phyloP scores from a whole-genome alignment of 23 tunicate species.

The Ascidia mentula region DNA sequence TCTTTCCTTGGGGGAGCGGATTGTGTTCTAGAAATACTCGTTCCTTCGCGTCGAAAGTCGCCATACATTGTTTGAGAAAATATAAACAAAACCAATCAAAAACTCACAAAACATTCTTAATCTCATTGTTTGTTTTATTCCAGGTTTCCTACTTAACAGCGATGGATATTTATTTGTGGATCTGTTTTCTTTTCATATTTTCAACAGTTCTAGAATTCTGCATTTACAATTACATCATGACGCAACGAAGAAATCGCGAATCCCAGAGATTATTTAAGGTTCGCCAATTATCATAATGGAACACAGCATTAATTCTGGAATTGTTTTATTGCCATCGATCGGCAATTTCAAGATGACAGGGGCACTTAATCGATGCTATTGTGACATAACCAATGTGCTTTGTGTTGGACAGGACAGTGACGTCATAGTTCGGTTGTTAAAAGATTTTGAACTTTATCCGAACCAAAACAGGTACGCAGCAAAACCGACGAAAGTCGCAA shows the following conservation, averaged over 20 bases:
- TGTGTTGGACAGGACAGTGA: too few species aligned
- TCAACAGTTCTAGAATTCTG: constrained; percentile 69
- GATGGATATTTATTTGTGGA: constrained; percentile 66
- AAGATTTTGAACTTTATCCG: too few species aligned
- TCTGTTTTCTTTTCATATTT: constrained; percentile 59
- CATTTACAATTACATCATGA: constrained; percentile 43
- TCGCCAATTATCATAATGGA: neutral
- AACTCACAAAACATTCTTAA: neutral
- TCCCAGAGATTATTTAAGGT: neutral
- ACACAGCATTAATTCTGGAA: too few species aligned
- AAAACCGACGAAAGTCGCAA: too few species aligned
- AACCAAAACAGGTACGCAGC: too few species aligned
- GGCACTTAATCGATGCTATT: too few species aligned
- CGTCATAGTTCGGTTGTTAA: too few species aligned
- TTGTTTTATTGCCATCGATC: too few species aligned
- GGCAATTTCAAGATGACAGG: too few species aligned
- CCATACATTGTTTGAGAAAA: neutral
- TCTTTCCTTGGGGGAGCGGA: neutral
- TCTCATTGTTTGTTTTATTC: too few species aligned
- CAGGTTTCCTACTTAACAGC: constrained; percentile 70
- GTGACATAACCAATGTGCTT: too few species aligned
- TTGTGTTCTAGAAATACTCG: too few species aligned
- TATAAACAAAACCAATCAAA: neutral
- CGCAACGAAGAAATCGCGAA: constrained; percentile 12
- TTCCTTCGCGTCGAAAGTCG: neutral